Percentiles rank a stretch among this genome's conserved stretches.
Evolutionary conservation across 53 echinoderm and acorn worm species (phyloP).

Genomic region (Mesocentrotus franciscanus): DNA sequence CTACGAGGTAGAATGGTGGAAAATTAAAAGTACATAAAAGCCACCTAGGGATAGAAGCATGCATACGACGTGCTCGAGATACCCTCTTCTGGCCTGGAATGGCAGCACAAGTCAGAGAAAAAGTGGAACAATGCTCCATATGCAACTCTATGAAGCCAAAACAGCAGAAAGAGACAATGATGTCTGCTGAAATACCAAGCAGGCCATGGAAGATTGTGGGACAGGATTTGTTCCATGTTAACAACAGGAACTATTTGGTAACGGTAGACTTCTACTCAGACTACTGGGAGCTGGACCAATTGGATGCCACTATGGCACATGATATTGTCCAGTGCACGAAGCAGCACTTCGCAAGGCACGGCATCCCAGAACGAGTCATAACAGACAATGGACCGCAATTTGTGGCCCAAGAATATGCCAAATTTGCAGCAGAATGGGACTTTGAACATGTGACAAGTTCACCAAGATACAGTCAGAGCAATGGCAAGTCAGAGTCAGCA

Average conservation of each 20-base stretch:
- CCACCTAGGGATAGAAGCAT: conserved; percentile 74
- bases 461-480: conserved; percentile 65
- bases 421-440: conserved; percentile 69
- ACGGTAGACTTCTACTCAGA: conserved; percentile 61
- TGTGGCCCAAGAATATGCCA: conserved; percentile 58
- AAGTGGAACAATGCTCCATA: conserved; percentile 58
- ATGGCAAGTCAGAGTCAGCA: conserved; percentile 70
- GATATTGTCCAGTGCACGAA: conserved; percentile 64
- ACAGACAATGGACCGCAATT: conserved; percentile 75
- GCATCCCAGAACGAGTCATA: conserved; percentile 54
- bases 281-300: conserved; percentile 67
- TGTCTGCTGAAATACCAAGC: conserved; percentile 37
- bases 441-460: conserved; percentile 72
- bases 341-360: conserved; percentile 62
- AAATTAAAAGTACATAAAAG: conserved; percentile 64
- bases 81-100: conserved; percentile 71
- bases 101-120: conserved; percentile 62
- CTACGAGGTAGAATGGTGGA: conserved; percentile 62
- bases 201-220: conserved; percentile 57
- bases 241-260: conserved; percentile 57
- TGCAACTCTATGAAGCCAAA: conserved; percentile 70
- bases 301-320: conserved; percentile 50
- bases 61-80: conserved; percentile 57
- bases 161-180: conserved; percentile 47
- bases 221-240: conserved; percentile 52